A percentile compares a stretch with the other conserved stretches of the same genome.
phyloP scores from a whole-genome alignment of 64 coral and sea anemone genomes.

The Actinia equina region DNA sequence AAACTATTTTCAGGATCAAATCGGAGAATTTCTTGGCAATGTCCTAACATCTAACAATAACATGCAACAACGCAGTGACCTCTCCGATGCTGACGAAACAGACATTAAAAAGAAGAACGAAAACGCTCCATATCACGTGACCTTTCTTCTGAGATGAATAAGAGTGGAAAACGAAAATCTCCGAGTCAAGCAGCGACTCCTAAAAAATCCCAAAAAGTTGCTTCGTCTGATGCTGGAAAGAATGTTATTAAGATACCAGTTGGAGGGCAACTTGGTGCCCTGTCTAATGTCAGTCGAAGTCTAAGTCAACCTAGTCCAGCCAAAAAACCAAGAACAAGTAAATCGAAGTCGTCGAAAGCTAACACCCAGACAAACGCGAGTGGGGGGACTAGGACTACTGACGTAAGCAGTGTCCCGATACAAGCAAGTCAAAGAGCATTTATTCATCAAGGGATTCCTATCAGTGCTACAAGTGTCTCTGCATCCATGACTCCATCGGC shows the following conservation, averaged over 20 bases:
- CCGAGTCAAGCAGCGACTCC: too few relatives aligned
- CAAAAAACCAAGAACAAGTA: slow-evolving; percentile 64
- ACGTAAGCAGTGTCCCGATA: slow-evolving; percentile 37
- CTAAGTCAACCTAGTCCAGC: slow-evolving; percentile 70
- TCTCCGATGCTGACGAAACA: too few relatives aligned
- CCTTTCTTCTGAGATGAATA: too few relatives aligned
- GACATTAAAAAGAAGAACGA: too few relatives aligned
- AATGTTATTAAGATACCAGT: slow-evolving; percentile 62
- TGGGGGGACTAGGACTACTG: slow-evolving; percentile 1
- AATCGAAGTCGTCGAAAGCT: slow-evolving; percentile 60
- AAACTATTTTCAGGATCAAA: too few relatives aligned
- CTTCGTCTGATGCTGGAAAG: slow-evolving; percentile 45
- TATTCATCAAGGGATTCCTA: slow-evolving; percentile 36
- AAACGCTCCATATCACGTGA: too few relatives aligned
- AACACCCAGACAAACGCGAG: slow-evolving; percentile 45
- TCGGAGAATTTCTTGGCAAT: too few relatives aligned
- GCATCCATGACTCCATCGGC: slow-evolving; percentile 7
- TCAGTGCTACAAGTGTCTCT: slow-evolving; percentile 29
- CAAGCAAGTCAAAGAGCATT: background rate
- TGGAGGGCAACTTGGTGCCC: slow-evolving; percentile 52
- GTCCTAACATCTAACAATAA: too few relatives aligned
- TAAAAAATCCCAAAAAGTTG: slow-evolving; percentile 38
- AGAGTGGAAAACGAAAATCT: too few relatives aligned
- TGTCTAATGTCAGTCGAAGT: slow-evolving; percentile 12
- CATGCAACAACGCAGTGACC: too few relatives aligned